Base-by-base conservation (phyloP, 2,888 invertebrate genomes). In the Nasonia oneida region DNA sequence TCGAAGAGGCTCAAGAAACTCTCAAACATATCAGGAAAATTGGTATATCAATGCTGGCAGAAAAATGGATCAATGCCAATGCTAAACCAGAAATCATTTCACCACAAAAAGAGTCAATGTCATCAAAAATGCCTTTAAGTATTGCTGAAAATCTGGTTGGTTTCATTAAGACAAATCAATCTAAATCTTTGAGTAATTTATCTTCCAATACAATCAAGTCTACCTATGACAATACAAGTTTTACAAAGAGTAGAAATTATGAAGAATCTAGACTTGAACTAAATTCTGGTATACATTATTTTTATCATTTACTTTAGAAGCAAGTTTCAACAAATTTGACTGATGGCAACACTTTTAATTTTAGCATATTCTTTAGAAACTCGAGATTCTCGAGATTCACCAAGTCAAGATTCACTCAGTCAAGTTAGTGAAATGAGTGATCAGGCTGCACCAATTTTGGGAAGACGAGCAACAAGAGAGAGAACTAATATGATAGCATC, bases 1-100 rank as follows among this genome's bases (percentile, higher is more conserved):
- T 98, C 0, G 98, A 98, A 93, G 98, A 98, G 93, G 98, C 97
- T 79, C 97, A 97, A 92, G 97, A 97, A 87, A 98, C 98, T 2
- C 93, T 98, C 3, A 96, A 96, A 78, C 95, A 97, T 88, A 94
- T 97, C 0, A 96, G 96, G 89, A 96, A 96, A 88, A 95, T 97
- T 18, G 97, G 97, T 4, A 94, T 97, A 33, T 95, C 97, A 87
- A 96, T 96, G 88, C 94, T 97, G 79, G 95, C 97, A 14, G 95
- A 95, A 67, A 95, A 95, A 14, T 96, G 96, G 96, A 94, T 96
- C 87, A 92, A 94, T 0, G 95, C 96, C 0, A 96, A 96, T 91
- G 95, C 96, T 0, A 95, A 95, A 37, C 96, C 96, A 0, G 95
- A 96, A 90, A 93, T 94, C n/a, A 88, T 90, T 67, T 79, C 89